Conservation (phyloP, 2,888 invertebrate species). For the Pterostichus niger region DNA sequence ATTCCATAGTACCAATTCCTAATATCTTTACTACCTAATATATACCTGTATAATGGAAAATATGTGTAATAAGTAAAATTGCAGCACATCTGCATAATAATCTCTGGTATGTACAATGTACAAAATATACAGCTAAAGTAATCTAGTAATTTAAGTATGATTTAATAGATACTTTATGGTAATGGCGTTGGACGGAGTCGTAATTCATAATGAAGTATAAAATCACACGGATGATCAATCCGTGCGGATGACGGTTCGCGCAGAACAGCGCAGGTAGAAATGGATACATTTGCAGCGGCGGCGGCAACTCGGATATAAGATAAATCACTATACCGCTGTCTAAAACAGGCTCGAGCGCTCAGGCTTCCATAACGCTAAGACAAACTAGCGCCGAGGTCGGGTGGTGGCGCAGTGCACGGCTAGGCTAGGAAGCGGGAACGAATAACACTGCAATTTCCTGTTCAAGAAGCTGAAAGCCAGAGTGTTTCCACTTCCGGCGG, state of each 20-base stretch:
- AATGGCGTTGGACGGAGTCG: neutral
- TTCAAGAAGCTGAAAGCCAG: constrained; percentile 72
- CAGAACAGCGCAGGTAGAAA: constrained; percentile 26
- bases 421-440: constrained; percentile 58
- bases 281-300: constrained; percentile 28
- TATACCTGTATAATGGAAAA: too few species aligned
- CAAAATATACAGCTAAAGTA: neutral
- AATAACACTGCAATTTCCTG: constrained; percentile 72
- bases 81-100: too few species aligned
- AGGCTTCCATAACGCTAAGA: constrained; percentile 45
- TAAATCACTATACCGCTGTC: constrained; percentile 53
- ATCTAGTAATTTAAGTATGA: constrained; percentile 9
- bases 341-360: constrained; percentile 32
- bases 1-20: too few species aligned
- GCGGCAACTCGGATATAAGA: constrained; percentile 48
- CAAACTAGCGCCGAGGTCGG: constrained; percentile 39
- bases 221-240: constrained; percentile 19
- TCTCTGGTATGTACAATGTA: too few species aligned
- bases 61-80: too few species aligned
- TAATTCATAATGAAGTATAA: constrained; percentile 21
- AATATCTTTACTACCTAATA: too few species aligned
- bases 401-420: constrained; percentile 14
- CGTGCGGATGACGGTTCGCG: neutral
- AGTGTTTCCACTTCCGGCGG: constrained; percentile 71
- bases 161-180: constrained; percentile 5